These are phyloP conservation scores for Hydrotaea cyrtoneurina DNA, from an alignment of 2,888 invertebrate genomes.

Conservation along the genomic window DNA sequence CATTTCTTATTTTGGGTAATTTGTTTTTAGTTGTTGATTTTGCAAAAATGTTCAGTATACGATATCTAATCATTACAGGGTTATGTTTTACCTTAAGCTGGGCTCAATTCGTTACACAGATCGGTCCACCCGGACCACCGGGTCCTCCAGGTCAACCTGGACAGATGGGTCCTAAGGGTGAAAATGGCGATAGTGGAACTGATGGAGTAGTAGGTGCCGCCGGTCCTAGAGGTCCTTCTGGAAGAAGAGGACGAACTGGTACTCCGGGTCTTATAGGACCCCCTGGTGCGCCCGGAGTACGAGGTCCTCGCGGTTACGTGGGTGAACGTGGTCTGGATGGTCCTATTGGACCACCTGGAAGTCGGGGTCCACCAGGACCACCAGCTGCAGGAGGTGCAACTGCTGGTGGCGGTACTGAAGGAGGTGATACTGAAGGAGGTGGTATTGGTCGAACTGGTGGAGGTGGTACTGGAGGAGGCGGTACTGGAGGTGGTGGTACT, in stretches of 20 bases:
- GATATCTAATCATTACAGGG: neutral
- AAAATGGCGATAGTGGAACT: constrained; percentile 62
- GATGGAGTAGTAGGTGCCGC: constrained; percentile 62
- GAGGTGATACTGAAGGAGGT: constrained; percentile 2
- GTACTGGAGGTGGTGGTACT: neutral
- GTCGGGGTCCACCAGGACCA: constrained; percentile 65
- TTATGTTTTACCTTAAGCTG: neutral
- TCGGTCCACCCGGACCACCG: constrained; percentile 68
- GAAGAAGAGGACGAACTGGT: constrained; percentile 63
- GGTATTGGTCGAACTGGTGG: constrained; percentile 4
- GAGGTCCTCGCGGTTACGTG: constrained; percentile 67
- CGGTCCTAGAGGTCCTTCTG: constrained; percentile 61
- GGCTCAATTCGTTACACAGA: constrained; percentile 44
- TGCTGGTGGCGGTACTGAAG: neutral
- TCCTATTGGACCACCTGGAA: constrained; percentile 59
- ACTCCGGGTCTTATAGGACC: constrained; percentile 58
- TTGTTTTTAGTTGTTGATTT: neutral
- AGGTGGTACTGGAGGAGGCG: neutral
- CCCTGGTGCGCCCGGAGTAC: constrained; percentile 37
- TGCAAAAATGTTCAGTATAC: neutral
- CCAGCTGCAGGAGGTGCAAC: constrained; percentile 25
- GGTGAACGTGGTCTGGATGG: constrained; percentile 69
- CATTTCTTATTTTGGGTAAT: constrained; percentile 9
- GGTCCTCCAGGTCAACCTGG: constrained; percentile 66
- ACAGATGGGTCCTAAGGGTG: constrained; percentile 59